These are phyloP conservation scores for Asbolus verrucosus DNA, from an alignment of 1,140 invertebrate genomes.

Conservation along the genomic window DNA sequence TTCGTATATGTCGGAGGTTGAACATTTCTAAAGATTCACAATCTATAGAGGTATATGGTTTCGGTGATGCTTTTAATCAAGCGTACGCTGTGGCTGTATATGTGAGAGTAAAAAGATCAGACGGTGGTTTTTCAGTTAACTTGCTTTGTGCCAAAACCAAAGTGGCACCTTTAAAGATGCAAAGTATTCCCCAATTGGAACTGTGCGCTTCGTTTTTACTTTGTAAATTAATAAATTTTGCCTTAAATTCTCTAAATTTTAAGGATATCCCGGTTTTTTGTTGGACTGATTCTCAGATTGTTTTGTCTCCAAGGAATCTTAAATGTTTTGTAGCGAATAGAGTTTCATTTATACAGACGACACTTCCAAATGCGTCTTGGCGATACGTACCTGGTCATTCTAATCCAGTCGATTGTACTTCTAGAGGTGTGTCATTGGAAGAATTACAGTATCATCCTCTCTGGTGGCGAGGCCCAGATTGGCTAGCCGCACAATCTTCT, in stretches of 20 bases:
- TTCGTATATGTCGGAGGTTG: no score
- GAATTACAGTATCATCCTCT: no score
- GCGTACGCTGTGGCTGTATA: slow-evolving; percentile 63
- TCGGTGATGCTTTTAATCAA: slow-evolving; percentile 60
- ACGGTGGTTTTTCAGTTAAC: slow-evolving; percentile 48
- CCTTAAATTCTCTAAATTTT: slow-evolving; percentile 30
- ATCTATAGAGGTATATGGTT: slow-evolving; percentile 60
- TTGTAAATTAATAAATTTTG: slow-evolving; percentile 49
- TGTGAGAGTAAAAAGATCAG: slow-evolving; percentile 42
- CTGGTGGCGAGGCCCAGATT: no score
- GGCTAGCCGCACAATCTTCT: no score
- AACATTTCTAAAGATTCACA: no score
- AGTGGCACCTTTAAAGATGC: slow-evolving; percentile 65
- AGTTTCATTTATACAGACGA: slow-evolving; percentile 60
- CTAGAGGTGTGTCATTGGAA: no score
- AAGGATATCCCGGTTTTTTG: no score
- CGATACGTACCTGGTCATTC: no score
- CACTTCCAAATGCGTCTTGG: no score
- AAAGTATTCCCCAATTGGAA: slow-evolving; percentile 66
- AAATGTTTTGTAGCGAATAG: slow-evolving; percentile 53
- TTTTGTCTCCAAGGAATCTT: slow-evolving; percentile 25
- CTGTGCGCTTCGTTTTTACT: slow-evolving; percentile 63
- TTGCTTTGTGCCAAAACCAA: slow-evolving; percentile 63
- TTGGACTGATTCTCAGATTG: slow-evolving; percentile 50
- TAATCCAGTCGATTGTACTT: no score